Evolutionary conservation across 2,113 vertebrate genomes (phyloP).

Genomic region (Sclerurus mexicanus): DNA sequence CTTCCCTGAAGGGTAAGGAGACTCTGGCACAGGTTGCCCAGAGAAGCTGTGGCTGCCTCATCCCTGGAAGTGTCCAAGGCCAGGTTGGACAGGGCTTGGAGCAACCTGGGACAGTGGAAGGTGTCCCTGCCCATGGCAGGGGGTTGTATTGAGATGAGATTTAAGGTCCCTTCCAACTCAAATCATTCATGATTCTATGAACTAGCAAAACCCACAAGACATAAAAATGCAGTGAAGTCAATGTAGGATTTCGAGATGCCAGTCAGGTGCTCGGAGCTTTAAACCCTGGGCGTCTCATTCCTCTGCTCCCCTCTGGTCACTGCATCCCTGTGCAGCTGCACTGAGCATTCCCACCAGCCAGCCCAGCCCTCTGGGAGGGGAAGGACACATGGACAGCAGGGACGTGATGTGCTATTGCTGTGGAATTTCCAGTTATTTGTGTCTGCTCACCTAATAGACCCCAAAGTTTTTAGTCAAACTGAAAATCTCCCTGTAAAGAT

Average conservation of each 20-base stretch:
- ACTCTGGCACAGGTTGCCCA: too few relatives aligned
- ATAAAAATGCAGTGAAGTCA: background rate
- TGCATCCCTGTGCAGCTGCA: background rate
- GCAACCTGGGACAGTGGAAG: background rate
- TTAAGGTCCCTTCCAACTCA: background rate
- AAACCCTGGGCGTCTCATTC: background rate
- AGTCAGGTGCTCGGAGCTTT: background rate
- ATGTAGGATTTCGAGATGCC: background rate
- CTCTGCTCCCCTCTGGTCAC: accelerated
- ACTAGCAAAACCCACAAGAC: background rate
- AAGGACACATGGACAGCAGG: background rate
- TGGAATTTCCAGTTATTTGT: background rate
- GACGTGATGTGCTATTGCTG: background rate
- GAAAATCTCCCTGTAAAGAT: background rate
- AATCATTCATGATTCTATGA: background rate
- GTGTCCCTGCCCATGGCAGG: background rate
- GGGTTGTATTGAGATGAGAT: background rate
- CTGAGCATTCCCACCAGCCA: background rate
- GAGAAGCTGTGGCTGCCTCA: too few relatives aligned
- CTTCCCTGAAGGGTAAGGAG: too few relatives aligned
- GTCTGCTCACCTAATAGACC: background rate
- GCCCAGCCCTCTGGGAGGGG: background rate
- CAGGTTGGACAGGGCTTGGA: background rate
- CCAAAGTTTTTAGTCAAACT: background rate
- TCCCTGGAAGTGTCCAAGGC: too few relatives aligned